Evolutionary conservation across 2,888 invertebrate species (phyloP).

Genomic region (Eudemis profundana): DNA sequence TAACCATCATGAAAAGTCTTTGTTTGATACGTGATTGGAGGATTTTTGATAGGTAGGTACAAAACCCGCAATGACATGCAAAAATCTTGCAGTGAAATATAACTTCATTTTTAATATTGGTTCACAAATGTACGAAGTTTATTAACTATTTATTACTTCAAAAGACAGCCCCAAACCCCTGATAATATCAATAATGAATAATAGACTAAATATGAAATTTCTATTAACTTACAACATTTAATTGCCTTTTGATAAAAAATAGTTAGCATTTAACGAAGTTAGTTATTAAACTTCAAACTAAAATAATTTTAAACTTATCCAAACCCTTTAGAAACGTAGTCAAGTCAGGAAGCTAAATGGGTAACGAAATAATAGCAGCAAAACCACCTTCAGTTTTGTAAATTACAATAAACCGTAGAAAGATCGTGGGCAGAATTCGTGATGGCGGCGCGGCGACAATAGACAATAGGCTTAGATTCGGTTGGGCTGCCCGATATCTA

Average conservation of each 20-base stretch:
- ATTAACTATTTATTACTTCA: too few relatives aligned
- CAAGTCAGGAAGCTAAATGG: conserved; percentile 70
- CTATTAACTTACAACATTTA: too few relatives aligned
- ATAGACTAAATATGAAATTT: too few relatives aligned
- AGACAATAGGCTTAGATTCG: conserved; percentile 75
- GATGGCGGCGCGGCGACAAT: conserved; percentile 74
- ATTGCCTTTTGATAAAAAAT: not conserved
- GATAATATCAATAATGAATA: too few relatives aligned
- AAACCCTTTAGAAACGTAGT: conserved; percentile 50
- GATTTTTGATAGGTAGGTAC: too few relatives aligned
- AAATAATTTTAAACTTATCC: conserved; percentile 15
- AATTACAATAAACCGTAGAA: conserved; percentile 82
- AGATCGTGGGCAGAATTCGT: conserved; percentile 77
- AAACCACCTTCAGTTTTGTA: conserved; percentile 81
- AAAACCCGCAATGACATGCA: too few relatives aligned
- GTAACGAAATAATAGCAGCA: conserved; percentile 70
- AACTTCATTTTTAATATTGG: too few relatives aligned
- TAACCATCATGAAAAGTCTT: too few relatives aligned
- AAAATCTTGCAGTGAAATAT: too few relatives aligned
- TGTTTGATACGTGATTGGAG: too few relatives aligned
- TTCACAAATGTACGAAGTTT: too few relatives aligned
- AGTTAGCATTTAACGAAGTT: not conserved
- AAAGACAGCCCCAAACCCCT: too few relatives aligned
- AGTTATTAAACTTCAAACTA: not conserved
- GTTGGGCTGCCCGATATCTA: conserved; percentile 55